Evolutionary conservation across 2,888 invertebrate genomes (phyloP).

Genomic region (Tinea pellionella): DNA sequence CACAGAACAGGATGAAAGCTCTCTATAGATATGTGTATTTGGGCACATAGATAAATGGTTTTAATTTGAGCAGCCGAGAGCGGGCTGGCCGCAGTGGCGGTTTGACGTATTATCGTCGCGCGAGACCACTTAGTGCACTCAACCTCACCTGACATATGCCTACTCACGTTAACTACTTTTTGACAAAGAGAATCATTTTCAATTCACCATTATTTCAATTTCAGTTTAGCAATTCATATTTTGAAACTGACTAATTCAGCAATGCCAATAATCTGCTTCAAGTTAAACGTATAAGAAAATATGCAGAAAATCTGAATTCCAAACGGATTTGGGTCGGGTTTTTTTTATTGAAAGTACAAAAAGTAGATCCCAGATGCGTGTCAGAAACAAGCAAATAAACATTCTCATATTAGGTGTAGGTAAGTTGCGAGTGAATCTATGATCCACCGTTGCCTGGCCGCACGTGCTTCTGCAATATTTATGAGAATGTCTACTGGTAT

Average conservation of each 20-base stretch:
- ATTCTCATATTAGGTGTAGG: neutral
- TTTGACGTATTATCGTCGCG: slow-evolving; percentile 52
- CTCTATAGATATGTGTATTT: neutral
- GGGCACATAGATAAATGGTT: slow-evolving; percentile 21
- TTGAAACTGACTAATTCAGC: too few species aligned
- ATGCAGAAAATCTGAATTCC: neutral
- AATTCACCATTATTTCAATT: neutral
- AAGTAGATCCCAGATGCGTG: neutral
- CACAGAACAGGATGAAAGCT: neutral
- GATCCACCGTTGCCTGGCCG: slow-evolving; percentile 19
- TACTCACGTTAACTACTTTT: neutral
- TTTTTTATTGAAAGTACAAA: slow-evolving; percentile 1
- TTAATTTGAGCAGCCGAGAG: slow-evolving; percentile 33
- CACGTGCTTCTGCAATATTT: slow-evolving; percentile 48
- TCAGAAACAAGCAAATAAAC: neutral
- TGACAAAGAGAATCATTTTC: neutral
- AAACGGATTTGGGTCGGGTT: neutral
- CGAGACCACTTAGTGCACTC: slow-evolving; percentile 36
- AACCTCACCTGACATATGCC: slow-evolving; percentile 14
- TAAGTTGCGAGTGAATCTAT: slow-evolving; percentile 7
- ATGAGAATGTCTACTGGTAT: slow-evolving; percentile 28
- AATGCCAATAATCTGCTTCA: too few species aligned
- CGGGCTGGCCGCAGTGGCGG: slow-evolving; percentile 36
- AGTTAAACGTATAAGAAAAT: too few species aligned
- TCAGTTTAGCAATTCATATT: too few species aligned